Percentiles rank a stretch among this genome's conserved stretches.
These are phyloP conservation scores for Neoniphon sammara DNA, from an alignment of 2,797 vertebrate genomes.

Conservation along the genomic window DNA sequence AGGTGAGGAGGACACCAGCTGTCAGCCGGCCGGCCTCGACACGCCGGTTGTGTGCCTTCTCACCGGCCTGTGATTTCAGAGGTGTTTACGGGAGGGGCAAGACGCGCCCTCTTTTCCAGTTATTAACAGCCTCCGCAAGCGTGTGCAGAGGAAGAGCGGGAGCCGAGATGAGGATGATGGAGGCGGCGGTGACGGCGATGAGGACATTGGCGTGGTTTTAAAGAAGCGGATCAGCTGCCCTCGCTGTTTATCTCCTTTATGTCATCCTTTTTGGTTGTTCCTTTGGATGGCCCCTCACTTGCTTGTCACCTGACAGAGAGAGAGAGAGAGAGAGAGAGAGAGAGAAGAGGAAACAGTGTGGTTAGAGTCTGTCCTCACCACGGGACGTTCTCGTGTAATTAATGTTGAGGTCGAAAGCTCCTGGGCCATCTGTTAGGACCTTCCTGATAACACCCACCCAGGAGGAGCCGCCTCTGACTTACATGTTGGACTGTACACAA, in stretches of 20 bases:
- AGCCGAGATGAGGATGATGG: constrained; percentile 45
- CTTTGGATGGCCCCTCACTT: constrained; percentile 59
- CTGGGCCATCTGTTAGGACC: constrained; percentile 79
- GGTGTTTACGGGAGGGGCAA: constrained; percentile 72
- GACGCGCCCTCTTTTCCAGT: constrained; percentile 74
- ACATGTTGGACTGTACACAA: constrained; percentile 53
- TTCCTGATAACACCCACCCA: constrained; percentile 64
- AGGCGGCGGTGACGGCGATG: constrained; percentile 41
- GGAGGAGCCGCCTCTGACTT: constrained; percentile 64
- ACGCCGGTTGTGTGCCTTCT: constrained; percentile 35
- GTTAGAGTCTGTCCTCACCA: constrained; percentile 62
- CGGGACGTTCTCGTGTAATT: constrained; percentile 78
- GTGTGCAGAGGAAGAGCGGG: constrained; percentile 39
- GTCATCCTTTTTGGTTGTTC: constrained; percentile 57
- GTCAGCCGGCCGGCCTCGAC: constrained; percentile 40
- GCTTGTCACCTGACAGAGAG: constrained; percentile 74
- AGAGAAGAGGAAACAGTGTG: constrained; percentile 14
- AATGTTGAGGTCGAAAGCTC: constrained; percentile 70
- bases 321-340: constrained; percentile 19
- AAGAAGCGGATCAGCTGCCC: constrained; percentile 60
- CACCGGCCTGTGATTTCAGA: constrained; percentile 44
- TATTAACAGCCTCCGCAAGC: constrained; percentile 57
- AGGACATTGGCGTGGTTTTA: constrained; percentile 40
- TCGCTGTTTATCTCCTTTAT: constrained; percentile 27
- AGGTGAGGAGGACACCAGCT: constrained; percentile 65